phyloP scores from a whole-genome alignment of 2,888 invertebrate genomes.

The Synanthedon vespiformis region DNA sequence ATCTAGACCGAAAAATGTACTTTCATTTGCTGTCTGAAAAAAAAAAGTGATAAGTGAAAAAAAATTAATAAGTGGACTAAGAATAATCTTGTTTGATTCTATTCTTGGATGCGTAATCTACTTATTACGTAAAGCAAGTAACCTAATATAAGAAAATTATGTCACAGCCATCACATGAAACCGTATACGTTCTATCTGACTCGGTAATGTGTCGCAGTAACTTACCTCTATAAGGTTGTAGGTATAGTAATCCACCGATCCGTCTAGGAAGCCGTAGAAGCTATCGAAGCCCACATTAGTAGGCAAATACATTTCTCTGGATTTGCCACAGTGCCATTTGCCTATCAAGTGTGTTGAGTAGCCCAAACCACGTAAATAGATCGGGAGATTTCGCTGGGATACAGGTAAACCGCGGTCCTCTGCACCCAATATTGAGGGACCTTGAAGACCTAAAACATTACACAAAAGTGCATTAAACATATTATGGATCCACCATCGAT shows the following conservation, averaged over 20 bases:
- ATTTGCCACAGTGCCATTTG: constrained; percentile 90
- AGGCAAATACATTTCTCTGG: constrained; percentile 76
- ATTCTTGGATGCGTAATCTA: background rate
- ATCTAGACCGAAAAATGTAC: constrained; percentile 25
- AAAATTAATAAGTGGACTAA: background rate
- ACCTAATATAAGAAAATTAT: background rate
- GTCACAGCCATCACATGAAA: background rate
- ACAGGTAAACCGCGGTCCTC: constrained; percentile 80
- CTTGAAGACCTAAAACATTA: constrained; percentile 24
- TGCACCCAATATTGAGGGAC: constrained; percentile 35
- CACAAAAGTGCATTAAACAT: background rate
- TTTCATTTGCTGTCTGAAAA: constrained; percentile 25
- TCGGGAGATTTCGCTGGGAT: constrained; percentile 76
- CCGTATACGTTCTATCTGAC: background rate
- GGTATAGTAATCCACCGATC: constrained; percentile 81
- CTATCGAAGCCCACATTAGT: constrained; percentile 80
- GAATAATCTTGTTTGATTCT: no score
- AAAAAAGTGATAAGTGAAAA: no score
- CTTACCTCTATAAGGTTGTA: constrained; percentile 61
- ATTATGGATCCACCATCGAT: background rate
- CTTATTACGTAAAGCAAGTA: background rate
- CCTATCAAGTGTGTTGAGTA: constrained; percentile 85
- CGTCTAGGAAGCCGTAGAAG: constrained; percentile 86
- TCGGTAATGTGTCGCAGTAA: constrained; percentile 5
- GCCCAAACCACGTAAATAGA: constrained; percentile 76